Conservation (phyloP, 2,888 invertebrate species). For the Callyntrura guangdongensis region DNA sequence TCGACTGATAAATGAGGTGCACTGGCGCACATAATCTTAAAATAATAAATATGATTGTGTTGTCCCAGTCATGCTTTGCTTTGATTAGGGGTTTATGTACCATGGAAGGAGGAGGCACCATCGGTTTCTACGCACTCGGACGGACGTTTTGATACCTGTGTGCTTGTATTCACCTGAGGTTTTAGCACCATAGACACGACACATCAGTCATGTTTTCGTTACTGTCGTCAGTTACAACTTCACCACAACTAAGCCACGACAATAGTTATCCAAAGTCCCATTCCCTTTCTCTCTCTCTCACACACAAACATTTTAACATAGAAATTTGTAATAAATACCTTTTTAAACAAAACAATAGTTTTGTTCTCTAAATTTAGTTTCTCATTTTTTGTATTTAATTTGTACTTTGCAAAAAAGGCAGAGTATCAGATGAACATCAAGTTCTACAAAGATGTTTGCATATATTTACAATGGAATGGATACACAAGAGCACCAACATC, state of each 20-base stretch:
- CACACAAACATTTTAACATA: slow-evolving; percentile 11
- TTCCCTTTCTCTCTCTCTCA: slow-evolving; percentile 51
- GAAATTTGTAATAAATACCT: slow-evolving; percentile 44
- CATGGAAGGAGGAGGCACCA: slow-evolving; percentile 50
- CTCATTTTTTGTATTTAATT: slow-evolving; percentile 46
- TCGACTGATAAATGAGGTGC: slow-evolving; percentile 44
- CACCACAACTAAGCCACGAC: not conserved
- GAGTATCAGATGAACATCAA: slow-evolving; percentile 19
- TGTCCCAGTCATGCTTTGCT: slow-evolving; percentile 33
- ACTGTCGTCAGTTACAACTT: slow-evolving; percentile 1
- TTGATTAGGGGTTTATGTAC: slow-evolving; percentile 32
- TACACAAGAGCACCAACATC: not conserved
- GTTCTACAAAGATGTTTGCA: not conserved
- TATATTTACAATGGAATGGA: not conserved
- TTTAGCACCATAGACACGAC: not conserved
- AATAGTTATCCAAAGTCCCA: slow-evolving; percentile 22
- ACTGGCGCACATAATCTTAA: slow-evolving; percentile 41
- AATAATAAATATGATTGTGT: not conserved
- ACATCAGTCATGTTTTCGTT: slow-evolving; percentile 40
- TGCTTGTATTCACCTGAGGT: slow-evolving; percentile 8
- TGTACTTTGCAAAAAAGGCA: slow-evolving; percentile 52
- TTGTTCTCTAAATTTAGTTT: slow-evolving; percentile 40
- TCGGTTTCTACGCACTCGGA: slow-evolving; percentile 41
- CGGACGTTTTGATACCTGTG: slow-evolving; percentile 16
- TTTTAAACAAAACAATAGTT: slow-evolving; percentile 19